A percentile compares a stretch with the other conserved stretches of the same genome.
Evolutionary conservation across 1,140 invertebrate genomes (phyloP).

Genomic region (Tenebrio molitor): DNA sequence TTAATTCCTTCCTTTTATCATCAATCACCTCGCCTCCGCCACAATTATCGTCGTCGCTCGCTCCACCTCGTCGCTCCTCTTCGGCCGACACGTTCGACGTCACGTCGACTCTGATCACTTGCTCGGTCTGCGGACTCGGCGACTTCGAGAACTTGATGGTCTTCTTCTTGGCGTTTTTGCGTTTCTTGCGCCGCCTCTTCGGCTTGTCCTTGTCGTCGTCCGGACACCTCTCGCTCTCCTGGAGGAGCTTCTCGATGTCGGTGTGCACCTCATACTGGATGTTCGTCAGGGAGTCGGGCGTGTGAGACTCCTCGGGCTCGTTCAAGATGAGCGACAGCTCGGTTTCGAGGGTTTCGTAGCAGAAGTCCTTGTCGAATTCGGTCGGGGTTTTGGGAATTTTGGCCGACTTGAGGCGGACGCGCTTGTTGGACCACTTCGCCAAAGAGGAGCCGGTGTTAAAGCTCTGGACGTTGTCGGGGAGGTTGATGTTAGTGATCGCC

Average conservation of each 20-base stretch:
- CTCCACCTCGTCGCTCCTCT: neutral
- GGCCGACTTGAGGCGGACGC: conserved; percentile 41
- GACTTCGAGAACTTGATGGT: conserved; percentile 60
- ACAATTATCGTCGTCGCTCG: conserved; percentile 12
- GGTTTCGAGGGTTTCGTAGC: conserved; percentile 31
- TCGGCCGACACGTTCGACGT: conserved; percentile 60
- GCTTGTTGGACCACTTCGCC: conserved; percentile 49
- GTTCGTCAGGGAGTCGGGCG: neutral
- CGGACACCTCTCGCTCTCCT: conserved; percentile 26
- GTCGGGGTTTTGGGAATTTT: conserved; percentile 13
- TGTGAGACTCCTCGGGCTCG: conserved; percentile 6
- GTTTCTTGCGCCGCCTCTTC: conserved; percentile 36
- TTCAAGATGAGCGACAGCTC: conserved; percentile 8
- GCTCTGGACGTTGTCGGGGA: conserved; percentile 12
- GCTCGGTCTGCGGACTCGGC: conserved; percentile 62
- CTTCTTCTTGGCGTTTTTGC: conserved; percentile 55
- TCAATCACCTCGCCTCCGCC: conserved; percentile 11
- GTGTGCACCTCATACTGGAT: conserved; percentile 24
- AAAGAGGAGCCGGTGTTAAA: conserved; percentile 48
- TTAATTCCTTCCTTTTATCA: conserved; percentile 35
- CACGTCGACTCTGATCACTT: conserved; percentile 64
- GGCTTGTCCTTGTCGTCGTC: conserved; percentile 44
- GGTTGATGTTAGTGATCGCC: conserved; percentile 3
- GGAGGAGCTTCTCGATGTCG: conserved; percentile 22
- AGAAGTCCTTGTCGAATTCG: conserved; percentile 39